Evolutionary conservation across 2,113 vertebrate species (phyloP).

Genomic region (Laticauda laticaudata): DNA sequence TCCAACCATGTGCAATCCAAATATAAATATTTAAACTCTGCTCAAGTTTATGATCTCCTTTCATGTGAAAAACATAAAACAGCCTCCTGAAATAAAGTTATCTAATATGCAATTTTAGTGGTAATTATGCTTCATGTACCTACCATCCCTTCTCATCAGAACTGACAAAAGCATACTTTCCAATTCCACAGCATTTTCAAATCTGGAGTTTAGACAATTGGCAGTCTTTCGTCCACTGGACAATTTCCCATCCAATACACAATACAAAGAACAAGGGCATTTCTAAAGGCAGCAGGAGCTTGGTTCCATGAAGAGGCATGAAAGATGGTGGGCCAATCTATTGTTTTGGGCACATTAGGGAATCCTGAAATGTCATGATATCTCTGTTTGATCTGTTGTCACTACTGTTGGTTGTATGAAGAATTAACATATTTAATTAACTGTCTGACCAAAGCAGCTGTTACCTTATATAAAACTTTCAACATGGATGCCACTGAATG

Average conservation of each 20-base stretch:
- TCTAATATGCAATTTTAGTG: background rate
- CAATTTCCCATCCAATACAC: slow-evolving; percentile 48
- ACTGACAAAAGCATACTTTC: background rate
- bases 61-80: slow-evolving; percentile 31
- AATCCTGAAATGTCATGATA: slow-evolving; percentile 79
- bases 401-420: slow-evolving; percentile 75
- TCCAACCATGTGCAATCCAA: slow-evolving; percentile 41
- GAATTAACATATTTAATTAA: slow-evolving; percentile 85
- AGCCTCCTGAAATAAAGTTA: slow-evolving; percentile 27
- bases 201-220: slow-evolving; percentile 69
- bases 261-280: slow-evolving; percentile 43
- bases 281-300: slow-evolving; percentile 54
- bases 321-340: slow-evolving; percentile 58
- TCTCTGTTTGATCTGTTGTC: slow-evolving; percentile 71
- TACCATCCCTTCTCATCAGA: background rate
- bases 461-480: slow-evolving; percentile 80
- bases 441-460: slow-evolving; percentile 83
- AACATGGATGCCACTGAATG: slow-evolving; percentile 68
- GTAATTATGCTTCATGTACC: background rate
- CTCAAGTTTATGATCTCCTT: slow-evolving; percentile 9
- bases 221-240: slow-evolving; percentile 41
- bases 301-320: slow-evolving; percentile 42
- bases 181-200: slow-evolving; percentile 66
- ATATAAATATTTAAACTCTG: slow-evolving; percentile 25
- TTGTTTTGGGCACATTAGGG: slow-evolving; percentile 62